Evolutionary conservation across 2,888 invertebrate species (phyloP).

Genomic region (Chirona hameri): DNA sequence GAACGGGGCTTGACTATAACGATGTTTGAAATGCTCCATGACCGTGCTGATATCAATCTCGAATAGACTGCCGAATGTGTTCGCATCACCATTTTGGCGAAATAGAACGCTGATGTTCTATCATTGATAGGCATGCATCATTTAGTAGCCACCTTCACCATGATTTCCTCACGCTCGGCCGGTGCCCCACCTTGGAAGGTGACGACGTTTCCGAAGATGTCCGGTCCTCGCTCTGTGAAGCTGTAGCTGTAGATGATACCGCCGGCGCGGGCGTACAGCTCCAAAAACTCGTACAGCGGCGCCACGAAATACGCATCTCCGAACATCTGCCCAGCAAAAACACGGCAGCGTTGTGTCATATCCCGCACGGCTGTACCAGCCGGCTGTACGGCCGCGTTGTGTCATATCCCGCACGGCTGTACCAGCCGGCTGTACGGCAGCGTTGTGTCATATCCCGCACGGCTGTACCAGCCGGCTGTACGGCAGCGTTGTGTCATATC

Average conservation of each 20-base stretch:
- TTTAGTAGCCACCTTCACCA: too few species aligned
- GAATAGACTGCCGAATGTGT: too few species aligned
- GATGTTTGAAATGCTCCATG: too few species aligned
- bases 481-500: background rate
- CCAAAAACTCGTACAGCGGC: conserved; percentile 26
- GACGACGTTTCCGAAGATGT: conserved; percentile 32
- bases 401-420: too few species aligned
- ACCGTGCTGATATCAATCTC: too few species aligned
- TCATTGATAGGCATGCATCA: too few species aligned
- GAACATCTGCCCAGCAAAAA: background rate
- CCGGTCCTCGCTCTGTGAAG: conserved; percentile 24
- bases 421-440: background rate
- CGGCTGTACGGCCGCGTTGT: background rate
- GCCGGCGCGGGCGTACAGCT: background rate
- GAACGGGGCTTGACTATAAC: too few species aligned
- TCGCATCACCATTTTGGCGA: too few species aligned
- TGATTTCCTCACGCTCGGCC: too few species aligned
- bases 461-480: background rate
- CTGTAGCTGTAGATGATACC: conserved; percentile 22
- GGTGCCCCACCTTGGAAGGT: conserved; percentile 2
- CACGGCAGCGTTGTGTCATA: background rate
- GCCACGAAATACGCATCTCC: conserved; percentile 32
- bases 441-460: too few species aligned
- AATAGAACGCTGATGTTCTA: too few species aligned
- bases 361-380: too few species aligned